Evolutionary conservation across 1,140 invertebrate genomes (phyloP).

Genomic region (Calliopsis andreniformis): DNA sequence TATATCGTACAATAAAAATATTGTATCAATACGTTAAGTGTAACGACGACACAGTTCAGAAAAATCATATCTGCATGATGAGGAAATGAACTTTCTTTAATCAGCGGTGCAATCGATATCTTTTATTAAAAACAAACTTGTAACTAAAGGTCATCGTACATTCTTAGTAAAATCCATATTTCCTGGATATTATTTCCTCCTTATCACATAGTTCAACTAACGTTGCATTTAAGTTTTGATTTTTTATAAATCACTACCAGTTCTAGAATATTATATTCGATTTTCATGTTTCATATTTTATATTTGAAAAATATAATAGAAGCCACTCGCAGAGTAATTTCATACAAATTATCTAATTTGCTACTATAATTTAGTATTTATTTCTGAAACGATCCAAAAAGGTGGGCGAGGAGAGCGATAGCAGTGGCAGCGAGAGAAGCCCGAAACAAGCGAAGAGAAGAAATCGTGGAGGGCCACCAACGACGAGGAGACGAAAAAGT

Average conservation of each 20-base stretch:
- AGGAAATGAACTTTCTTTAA: background rate
- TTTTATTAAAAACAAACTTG: background rate
- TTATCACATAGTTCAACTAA: background rate
- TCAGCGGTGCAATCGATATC: background rate
- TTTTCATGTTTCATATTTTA: no score
- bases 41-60: background rate
- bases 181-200: background rate
- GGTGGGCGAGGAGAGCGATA: constrained; percentile 80
- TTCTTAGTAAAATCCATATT: background rate
- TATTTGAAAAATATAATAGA: no score
- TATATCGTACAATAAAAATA: constrained; percentile 1
- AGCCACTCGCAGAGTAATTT: no score
- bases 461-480: constrained; percentile 74
- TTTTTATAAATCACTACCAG: no score
- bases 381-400: constrained; percentile 59
- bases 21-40: background rate
- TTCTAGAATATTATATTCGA: no score
- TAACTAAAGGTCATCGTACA: background rate
- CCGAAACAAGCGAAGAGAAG: constrained; percentile 79
- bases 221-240: no score
- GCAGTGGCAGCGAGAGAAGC: constrained; percentile 78
- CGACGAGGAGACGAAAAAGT: constrained; percentile 84
- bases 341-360: no score
- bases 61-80: background rate
- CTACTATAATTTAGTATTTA: constrained; percentile 55